phyloP scores from a whole-genome alignment of 2,113 vertebrate species.

The Scomber japonicus region DNA sequence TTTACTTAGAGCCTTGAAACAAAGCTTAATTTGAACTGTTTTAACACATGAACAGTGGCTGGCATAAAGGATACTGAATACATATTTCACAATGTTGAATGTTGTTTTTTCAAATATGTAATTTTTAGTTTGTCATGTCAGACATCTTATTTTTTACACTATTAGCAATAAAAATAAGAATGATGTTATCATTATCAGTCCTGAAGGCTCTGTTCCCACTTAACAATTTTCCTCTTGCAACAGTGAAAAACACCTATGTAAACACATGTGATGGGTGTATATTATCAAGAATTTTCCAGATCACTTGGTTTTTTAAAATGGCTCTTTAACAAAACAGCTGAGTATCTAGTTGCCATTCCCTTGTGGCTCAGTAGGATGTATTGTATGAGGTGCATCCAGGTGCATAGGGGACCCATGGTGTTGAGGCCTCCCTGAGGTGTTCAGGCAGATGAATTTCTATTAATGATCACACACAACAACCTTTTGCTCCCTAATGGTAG shows the following conservation, averaged over 20 bases:
- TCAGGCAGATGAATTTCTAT: constrained; percentile 48
- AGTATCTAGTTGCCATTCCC: constrained; percentile 17
- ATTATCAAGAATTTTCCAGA: background rate
- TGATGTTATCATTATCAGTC: background rate
- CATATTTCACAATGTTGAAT: background rate
- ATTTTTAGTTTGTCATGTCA: background rate
- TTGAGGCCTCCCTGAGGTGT: constrained; percentile 36
- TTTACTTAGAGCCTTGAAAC: constrained; percentile 3
- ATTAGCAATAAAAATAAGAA: background rate
- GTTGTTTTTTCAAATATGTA: background rate
- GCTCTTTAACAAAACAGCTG: constrained; percentile 20
- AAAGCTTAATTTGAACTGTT: constrained; percentile 2
- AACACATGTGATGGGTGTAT: background rate
- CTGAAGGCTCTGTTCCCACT: constrained; percentile 1
- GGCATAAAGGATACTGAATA: background rate
- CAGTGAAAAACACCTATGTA: background rate
- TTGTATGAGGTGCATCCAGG: constrained; percentile 38
- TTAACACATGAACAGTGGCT: background rate
- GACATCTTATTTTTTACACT: background rate
- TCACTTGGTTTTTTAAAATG: background rate
- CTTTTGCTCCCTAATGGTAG: constrained; percentile 45
- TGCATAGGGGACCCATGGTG: constrained; percentile 28
- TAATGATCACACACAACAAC: constrained; percentile 47
- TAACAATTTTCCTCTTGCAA: background rate
- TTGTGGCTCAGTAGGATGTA: constrained; percentile 40